Evolutionary conservation across 2,113 vertebrate species (phyloP), one percentile per base, ranked within the genome.

Genomic region (Cathartes aura): DNA sequence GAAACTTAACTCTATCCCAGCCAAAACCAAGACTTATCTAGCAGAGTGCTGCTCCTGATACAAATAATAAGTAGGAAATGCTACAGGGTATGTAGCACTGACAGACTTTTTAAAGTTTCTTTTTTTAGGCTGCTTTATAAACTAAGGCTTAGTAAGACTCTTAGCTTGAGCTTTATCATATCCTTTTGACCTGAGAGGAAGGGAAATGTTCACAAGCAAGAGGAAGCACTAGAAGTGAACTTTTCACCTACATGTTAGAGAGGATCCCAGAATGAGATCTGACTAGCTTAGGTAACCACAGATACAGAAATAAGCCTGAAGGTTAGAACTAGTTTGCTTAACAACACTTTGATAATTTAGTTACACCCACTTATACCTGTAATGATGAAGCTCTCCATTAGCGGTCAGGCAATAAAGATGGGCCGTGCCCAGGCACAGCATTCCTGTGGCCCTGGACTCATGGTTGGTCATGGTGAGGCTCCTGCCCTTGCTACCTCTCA

Each of bases 401-500:
- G 45, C 6, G 32, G n/a, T 21, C 32, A 48, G 88, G 27, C 3
- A 24, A 40, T 6, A 20, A 36, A 0, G 6, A 23, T 7, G 34
- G 27, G 48, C 24, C 1, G 3, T 55, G 29, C 29, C 47, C 71
- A 42, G 58, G 24, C 59, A 34, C 21, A 15, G 27, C 42, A 36
- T 11, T 80, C 52, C 45, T 30, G 15, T 11, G 34, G 9, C 55
- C 55, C 5, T 50, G 59, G 36, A 1, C 40, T 56, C 30, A 3
- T 0, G 1, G 20, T 2, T 4, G 3, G 14, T 9, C 32, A 4
- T 21, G 53, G 53, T 73, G 72, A 56, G 58, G 19, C 40, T 81
- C n/a, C 40, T 64, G 66, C 55, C 68, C 55, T 43, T 53, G 36
- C 40, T 20, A 0, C 8, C 11, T 42, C 36, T 48, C 40, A 42